Evolutionary conservation across 2,888 invertebrate species (phyloP), one percentile per base, ranked within the genome.

Genomic region (Meteorus cinctellus): DNA sequence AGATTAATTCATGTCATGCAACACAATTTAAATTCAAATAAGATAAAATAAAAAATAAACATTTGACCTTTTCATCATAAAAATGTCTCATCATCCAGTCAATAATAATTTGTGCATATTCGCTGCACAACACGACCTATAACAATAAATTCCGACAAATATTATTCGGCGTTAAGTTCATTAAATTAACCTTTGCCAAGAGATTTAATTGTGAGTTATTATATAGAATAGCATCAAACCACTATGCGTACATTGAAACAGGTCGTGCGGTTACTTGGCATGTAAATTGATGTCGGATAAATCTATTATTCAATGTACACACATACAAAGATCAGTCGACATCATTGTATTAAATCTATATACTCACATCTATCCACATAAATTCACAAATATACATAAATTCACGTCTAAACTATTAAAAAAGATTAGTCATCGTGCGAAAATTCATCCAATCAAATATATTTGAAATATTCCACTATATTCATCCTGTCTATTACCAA

Each of bases 401-500:
- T 55, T 19, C n/a, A 2, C 41, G 41, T 41, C 14, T 14, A 31
- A 29, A 72, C n/a, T 36, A 48, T 65, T 41, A 65, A 67, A 76
- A 48, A 34, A 63, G 63, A 72, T 69, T 69, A 72, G 41, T 76
- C 67, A 75, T 75, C 75, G 60, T 45, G 31, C 34, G 24, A 68
- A 72, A 76, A 66, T 75, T 29, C 59, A 60, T 1, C 31, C 8
- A 8, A 62, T 29, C 27, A 41, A 41, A 41, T 27, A 60, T n/a
- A 63, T 63, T 29, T 62, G 5, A 41, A 63, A 72, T 48, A 72
- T 73, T 8, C 72, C 24, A 24, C 24, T 60, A 55, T 31, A 34
- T 51, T 4, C 27, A 65, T 14, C 34, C 19, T 41, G 70, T 41
- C 74, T 74, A 78, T 78, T 78, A 78, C 72, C 72, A 72, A 76